These are phyloP conservation scores for Clanis bilineata DNA, from an alignment of 2,888 invertebrate species.

Conservation along the genomic window DNA sequence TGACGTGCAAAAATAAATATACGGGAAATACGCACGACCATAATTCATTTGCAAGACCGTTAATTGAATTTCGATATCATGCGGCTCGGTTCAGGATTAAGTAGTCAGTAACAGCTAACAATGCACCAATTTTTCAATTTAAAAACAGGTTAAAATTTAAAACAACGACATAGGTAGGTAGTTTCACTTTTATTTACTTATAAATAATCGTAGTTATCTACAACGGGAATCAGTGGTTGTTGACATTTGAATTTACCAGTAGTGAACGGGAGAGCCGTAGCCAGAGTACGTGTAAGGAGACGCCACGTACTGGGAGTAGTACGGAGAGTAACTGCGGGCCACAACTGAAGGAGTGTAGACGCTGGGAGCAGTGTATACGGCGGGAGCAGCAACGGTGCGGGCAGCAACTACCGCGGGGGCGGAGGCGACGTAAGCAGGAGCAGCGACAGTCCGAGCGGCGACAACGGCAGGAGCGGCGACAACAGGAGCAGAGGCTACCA, in stretches of 20 bases:
- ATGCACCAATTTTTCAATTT: neutral
- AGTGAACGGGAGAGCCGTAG: conserved; percentile 26
- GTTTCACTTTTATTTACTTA: conserved; percentile 47
- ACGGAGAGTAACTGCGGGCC: conserved; percentile 30
- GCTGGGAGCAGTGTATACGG: conserved; percentile 23
- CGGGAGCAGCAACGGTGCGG: conserved; percentile 35
- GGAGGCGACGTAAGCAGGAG: conserved; percentile 31
- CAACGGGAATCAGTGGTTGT: conserved; percentile 31
- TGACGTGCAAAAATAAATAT: neutral
- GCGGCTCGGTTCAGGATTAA: neutral
- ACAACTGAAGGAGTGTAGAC: conserved; percentile 33
- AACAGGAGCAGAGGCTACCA: conserved; percentile 51
- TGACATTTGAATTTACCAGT: conserved; percentile 33
- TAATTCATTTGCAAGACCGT: neutral
- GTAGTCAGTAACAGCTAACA: neutral
- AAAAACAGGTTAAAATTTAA: neutral
- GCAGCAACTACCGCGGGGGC: conserved; percentile 31
- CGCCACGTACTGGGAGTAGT: conserved; percentile 27
- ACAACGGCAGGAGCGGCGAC: conserved; percentile 50
- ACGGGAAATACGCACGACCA: neutral
- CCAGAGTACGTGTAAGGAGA: conserved; percentile 31
- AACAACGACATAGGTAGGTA: conserved; percentile 30
- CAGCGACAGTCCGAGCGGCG: conserved; percentile 35
- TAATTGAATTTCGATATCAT: neutral
- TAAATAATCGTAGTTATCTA: conserved; percentile 38